Evolutionary conservation across 2,888 invertebrate species (phyloP).

Genomic region (Eupithecia exiguata): DNA sequence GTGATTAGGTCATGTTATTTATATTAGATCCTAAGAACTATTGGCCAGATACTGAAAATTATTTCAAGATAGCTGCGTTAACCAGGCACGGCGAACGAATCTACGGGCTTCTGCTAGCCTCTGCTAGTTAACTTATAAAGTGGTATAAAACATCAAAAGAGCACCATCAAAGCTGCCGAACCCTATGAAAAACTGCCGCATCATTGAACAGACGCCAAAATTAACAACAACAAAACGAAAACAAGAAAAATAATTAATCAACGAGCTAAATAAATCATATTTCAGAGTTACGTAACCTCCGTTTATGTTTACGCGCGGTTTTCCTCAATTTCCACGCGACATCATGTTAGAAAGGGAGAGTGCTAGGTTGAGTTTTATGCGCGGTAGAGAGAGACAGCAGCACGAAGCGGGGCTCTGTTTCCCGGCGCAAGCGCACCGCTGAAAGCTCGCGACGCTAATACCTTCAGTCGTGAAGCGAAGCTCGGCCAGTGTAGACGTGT

Average conservation of each 20-base stretch:
- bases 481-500: conserved; percentile 60
- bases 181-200: conserved; percentile 42
- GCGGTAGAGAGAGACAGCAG: conserved; percentile 56
- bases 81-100: too few species aligned
- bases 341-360: conserved; percentile 51
- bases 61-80: background rate
- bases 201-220: conserved; percentile 68
- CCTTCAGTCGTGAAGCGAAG: conserved; percentile 73
- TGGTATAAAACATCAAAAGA: conserved; percentile 41
- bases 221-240: conserved; percentile 68
- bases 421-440: conserved; percentile 72
- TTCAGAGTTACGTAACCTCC: conserved; percentile 68
- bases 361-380: conserved; percentile 50
- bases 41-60: background rate
- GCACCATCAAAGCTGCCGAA: conserved; percentile 37
- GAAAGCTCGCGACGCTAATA: conserved; percentile 65
- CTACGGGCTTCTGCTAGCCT: background rate
- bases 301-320: conserved; percentile 59
- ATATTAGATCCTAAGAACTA: too few species aligned
- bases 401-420: conserved; percentile 42
- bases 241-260: conserved; percentile 73
- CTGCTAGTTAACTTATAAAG: conserved; percentile 26
- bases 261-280: conserved; percentile 74
- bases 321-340: conserved; percentile 69
- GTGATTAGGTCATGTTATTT: too few species aligned